Conservation (phyloP, 2,888 invertebrate species). For the Drosophila demipolita region DNA sequence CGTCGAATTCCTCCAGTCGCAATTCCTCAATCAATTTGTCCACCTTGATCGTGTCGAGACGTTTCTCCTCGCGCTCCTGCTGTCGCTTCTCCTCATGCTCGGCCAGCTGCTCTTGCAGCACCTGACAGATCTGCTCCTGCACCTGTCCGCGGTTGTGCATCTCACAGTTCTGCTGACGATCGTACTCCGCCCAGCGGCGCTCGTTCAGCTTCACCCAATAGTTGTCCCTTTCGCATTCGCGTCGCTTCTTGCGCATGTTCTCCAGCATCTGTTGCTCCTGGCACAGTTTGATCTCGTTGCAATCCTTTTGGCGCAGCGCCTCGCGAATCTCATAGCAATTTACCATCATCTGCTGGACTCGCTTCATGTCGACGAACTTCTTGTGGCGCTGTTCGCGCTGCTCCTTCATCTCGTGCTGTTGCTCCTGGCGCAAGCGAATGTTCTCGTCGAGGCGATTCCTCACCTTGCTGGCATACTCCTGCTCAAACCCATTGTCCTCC, state of each 20-base stretch:
- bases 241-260: slow-evolving; percentile 62
- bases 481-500: slow-evolving; percentile 80
- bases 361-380: slow-evolving; percentile 74
- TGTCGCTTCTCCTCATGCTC: slow-evolving; percentile 51
- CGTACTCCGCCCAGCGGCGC: slow-evolving; percentile 53
- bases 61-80: slow-evolving; percentile 56
- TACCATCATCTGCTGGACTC: slow-evolving; percentile 78
- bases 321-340: slow-evolving; percentile 82
- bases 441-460: slow-evolving; percentile 79
- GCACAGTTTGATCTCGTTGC: slow-evolving; percentile 68
- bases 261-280: slow-evolving; percentile 82
- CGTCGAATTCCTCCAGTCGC: slow-evolving; percentile 68
- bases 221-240: slow-evolving; percentile 64
- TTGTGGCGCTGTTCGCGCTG: slow-evolving; percentile 57
- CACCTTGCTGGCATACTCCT: slow-evolving; percentile 80
- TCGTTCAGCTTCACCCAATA: slow-evolving; percentile 76
- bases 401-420: slow-evolving; percentile 74
- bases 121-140: slow-evolving; percentile 50
- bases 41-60: slow-evolving; percentile 51
- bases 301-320: slow-evolving; percentile 73
- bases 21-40: slow-evolving; percentile 63
- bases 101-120: slow-evolving; percentile 61
- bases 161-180: slow-evolving; percentile 65
- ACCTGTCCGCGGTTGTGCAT: slow-evolving; percentile 54
- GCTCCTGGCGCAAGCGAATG: slow-evolving; percentile 77